phyloP scores from a whole-genome alignment of 2,113 vertebrate genomes.

The Raja brachyura region DNA sequence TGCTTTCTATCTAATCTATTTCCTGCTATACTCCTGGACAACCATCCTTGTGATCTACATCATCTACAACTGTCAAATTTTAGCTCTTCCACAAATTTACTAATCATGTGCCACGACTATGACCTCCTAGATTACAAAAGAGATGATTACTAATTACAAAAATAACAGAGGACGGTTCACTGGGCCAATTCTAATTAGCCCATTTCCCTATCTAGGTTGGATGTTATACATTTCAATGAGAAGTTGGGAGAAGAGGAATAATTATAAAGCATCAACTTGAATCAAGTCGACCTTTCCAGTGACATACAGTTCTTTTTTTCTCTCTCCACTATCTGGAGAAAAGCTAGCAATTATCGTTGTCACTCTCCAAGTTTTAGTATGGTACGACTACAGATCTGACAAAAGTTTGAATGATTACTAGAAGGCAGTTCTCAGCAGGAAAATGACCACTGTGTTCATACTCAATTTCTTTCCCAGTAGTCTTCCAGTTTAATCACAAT shows the following conservation, averaged over 20 bases:
- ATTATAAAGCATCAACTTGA: conserved; percentile 63
- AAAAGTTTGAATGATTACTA: background rate
- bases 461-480: background rate
- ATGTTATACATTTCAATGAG: background rate
- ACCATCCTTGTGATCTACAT: too few species aligned
- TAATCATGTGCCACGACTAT: too few species aligned
- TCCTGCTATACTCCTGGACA: too few species aligned
- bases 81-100: too few species aligned
- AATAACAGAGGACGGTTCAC: background rate
- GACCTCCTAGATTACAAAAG: too few species aligned
- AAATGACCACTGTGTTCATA: background rate
- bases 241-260: conserved; percentile 46
- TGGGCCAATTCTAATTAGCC: background rate
- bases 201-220: background rate
- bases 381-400: background rate
- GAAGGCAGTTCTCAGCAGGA: background rate
- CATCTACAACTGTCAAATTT: too few species aligned
- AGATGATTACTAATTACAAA: too few species aligned
- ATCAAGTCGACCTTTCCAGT: conserved; percentile 57
- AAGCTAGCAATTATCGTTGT: conserved; percentile 49
- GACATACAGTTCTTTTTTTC: conserved; percentile 65
- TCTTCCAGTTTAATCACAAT: background rate
- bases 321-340: conserved; percentile 48
- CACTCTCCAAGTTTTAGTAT: conserved; percentile 40
- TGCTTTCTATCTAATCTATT: too few species aligned